Evolutionary conservation across 2,888 invertebrate species (phyloP).

Genomic region (Euproctis similis): DNA sequence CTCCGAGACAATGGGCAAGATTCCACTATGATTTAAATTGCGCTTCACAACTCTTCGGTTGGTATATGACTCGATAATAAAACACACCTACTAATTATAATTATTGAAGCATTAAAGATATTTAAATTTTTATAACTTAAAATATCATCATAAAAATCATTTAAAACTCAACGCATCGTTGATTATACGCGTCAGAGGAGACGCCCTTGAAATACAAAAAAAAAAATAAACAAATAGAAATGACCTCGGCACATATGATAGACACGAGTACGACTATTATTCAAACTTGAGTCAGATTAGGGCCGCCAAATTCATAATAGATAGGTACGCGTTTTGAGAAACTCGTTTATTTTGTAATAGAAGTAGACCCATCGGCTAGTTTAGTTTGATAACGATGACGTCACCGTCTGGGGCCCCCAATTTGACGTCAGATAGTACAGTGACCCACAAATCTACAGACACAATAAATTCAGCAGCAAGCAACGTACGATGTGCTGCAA

Average conservation of each 20-base stretch:
- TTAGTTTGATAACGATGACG: conserved; percentile 57
- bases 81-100: background rate
- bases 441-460: conserved; percentile 75
- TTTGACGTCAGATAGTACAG: conserved; percentile 65
- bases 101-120: background rate
- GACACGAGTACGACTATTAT: conserved; percentile 47
- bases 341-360: conserved; percentile 49
- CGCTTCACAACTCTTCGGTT: conserved; percentile 21
- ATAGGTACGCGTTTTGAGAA: conserved; percentile 57
- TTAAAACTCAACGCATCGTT: conserved; percentile 17
- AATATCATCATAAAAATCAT: conserved; percentile 7
- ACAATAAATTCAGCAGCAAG: conserved; percentile 70
- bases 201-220: conserved; percentile 66
- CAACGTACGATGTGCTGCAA: conserved; percentile 45
- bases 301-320: conserved; percentile 51
- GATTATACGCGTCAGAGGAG: conserved; percentile 21
- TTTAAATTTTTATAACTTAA: background rate
- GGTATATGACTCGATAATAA: background rate
- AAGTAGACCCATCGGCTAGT: conserved; percentile 65
- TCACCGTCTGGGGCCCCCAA: conserved; percentile 64
- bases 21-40: conserved; percentile 42
- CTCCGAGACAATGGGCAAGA: conserved; percentile 50
- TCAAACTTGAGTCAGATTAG: conserved; percentile 63
- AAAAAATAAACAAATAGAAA: conserved; percentile 67
- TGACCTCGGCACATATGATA: conserved; percentile 68